Percentiles rank a stretch among this genome's conserved stretches.
phyloP scores from a whole-genome alignment of 2,797 vertebrate genomes.

The Cirrhinus mrigala region DNA sequence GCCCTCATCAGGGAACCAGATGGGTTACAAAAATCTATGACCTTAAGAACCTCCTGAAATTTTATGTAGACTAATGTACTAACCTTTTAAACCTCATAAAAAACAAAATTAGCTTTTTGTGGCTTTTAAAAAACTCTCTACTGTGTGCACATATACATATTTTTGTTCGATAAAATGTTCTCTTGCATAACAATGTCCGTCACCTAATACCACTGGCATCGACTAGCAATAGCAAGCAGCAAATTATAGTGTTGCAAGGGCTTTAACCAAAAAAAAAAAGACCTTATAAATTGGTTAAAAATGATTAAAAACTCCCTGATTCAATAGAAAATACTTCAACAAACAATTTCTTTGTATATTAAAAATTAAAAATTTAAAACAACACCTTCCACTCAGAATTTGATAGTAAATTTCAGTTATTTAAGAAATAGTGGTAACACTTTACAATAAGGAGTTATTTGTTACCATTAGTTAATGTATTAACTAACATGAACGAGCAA shows the following conservation, averaged over 20 bases:
- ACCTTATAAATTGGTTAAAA: background rate
- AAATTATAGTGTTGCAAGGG: background rate
- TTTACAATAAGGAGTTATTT: no score
- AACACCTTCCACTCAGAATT: background rate
- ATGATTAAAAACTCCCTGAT: background rate
- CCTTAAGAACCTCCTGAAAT: background rate
- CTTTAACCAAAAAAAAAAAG: background rate
- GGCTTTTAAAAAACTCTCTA: background rate
- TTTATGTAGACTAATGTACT: background rate
- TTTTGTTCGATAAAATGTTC: background rate
- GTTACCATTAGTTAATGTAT: no score
- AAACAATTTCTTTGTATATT: no score
- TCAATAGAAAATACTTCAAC: background rate
- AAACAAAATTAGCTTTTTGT: background rate
- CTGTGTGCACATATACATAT: background rate
- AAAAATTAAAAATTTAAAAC: background rate
- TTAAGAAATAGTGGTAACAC: background rate
- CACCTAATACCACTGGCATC: background rate
- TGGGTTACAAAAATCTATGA: background rate
- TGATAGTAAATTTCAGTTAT: background rate
- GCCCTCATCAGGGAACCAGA: background rate
- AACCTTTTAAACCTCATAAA: background rate
- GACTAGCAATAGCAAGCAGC: background rate
- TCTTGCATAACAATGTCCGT: background rate
- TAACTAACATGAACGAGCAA: no score